Evolutionary conservation across 2,797 vertebrate species (phyloP).

Genomic region (Coranthus polyacanthus): DNA sequence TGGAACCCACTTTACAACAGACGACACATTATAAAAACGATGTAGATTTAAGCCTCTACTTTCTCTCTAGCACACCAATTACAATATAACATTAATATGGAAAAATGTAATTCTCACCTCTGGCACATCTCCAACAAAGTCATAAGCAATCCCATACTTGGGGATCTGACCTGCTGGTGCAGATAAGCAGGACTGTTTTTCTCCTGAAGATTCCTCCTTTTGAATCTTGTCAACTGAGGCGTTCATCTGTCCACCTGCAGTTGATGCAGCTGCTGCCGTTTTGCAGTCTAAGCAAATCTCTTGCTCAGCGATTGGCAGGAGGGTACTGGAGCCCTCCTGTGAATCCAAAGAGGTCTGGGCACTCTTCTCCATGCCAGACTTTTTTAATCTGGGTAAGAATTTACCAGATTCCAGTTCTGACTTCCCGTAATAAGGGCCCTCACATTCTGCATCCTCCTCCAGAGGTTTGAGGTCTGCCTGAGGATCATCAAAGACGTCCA

Average conservation of each 20-base stretch:
- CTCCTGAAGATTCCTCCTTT: conserved; percentile 86
- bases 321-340: conserved; percentile 92
- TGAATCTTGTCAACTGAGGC: conserved; percentile 86
- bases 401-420: conserved; percentile 98
- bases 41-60: neutral
- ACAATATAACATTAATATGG: neutral
- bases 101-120: conserved; percentile 87
- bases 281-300: conserved; percentile 91
- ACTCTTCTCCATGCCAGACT: conserved; percentile 99
- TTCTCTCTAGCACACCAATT: neutral
- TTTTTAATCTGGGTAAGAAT: conserved; percentile 97
- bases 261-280: conserved; percentile 81
- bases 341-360: conserved; percentile 99
- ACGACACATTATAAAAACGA: neutral
- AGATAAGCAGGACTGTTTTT: conserved; percentile 86
- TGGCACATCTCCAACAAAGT: conserved; percentile 87
- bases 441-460: conserved; percentile 98
- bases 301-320: conserved; percentile 87
- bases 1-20: conserved; percentile 14
- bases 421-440: conserved; percentile 97
- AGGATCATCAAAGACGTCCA: conserved; percentile 93
- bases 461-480: conserved; percentile 98
- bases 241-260: conserved; percentile 80
- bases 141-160: conserved; percentile 87
- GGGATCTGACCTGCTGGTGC: conserved; percentile 87